Base-by-base conservation (phyloP, 2,888 invertebrate species). In the Didymodactylos carnosus region DNA sequence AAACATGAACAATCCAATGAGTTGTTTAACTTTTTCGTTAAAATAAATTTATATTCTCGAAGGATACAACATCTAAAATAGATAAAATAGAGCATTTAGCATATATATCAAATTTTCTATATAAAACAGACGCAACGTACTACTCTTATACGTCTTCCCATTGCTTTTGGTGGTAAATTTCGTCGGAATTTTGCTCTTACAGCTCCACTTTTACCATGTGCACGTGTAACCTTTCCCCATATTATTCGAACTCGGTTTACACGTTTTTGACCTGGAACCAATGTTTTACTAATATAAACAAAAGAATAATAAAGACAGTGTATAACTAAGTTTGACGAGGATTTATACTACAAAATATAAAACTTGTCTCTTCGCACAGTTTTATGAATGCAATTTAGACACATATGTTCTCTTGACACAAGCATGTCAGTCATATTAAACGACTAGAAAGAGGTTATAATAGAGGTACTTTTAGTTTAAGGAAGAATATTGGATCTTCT, bases 151-250 rank as follows among this genome's bases (percentile, higher is more conserved):
- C 95, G 89, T 84, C 91, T 91, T 82, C 98, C 98, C 92, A 99
- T 97, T 75, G 97, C 97, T 80, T 91, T 90, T 76, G 94, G 91
- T 53, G 98, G 98, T 80, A 99, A 87, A 87, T 99, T 98, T 82
- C 89, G 89, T 85, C 89, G 89, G 88, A 99, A 99, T 84, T 93
- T 93, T 39, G 98, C 98, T 77, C 98, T 88, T 2, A 99, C 94
- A 39, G 90, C 88, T 78, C 98, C 98, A 79, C 91, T 90, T 85
- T 90, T 92, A 76, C 98, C 98, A 84, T 99, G 98, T 35, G 92
- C 88, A 78, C 95, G 88, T 49, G 94, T 95, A 76, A 98, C 91
- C 86, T 95, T 95, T 78, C 97, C 97, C 97, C 97, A 98, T 84
- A 98, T 94, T 41, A 94, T 94, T 76, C 97, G 89, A 79, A 86